Evolutionary conservation across 1,140 invertebrate species (phyloP), one percentile per base, ranked within the genome.

Genomic region (Odontomachus brunneus): DNA sequence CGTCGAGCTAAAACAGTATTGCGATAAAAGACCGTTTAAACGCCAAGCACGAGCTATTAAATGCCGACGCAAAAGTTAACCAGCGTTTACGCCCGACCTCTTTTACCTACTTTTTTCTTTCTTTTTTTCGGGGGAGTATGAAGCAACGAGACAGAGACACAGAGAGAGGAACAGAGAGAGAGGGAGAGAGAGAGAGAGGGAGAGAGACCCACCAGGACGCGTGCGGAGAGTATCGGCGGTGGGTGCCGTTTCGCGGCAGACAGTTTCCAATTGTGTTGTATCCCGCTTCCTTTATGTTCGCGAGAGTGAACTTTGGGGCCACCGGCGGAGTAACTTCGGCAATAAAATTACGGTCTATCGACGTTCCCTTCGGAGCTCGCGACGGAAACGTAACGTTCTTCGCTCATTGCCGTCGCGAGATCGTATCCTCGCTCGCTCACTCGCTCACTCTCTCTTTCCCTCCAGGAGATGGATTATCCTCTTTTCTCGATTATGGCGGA

Each of bases 301-400:
- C 75, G n/a, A 24, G 53, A 80, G 51, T 80, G 75, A 80, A 80
- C 65, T 80, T 80, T 44, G 75, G 65, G 33, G 38, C 65, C 65
- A 69, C 65, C n/a, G 66, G 5, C 73, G 59, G 26, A 51, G 44
- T 80, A 83, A 86, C 81, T 86, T 87, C n/a, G 84, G 65, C 85
- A 87, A 87, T 73, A 85, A 87, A 87, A 86, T 87, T 87, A 87
- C 72, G 65, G 72, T 86, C 75, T 86, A 87, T 86, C 85, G 84
- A 73, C 72, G 80, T 87, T 87, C 85, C 71, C 71, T 73, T 86
- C 55, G 72, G 60, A 78, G 51, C 59, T 51, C 33, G 51, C 60
- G 7, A 19, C 53, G 44, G 44, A 60, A 55, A 72, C 49, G 74
- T 67, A 78, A 67, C 51, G 75, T 67, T 19, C 17, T 48, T 51